Evolutionary conservation across 2,113 vertebrate species (phyloP).

Genomic region (Ranitomeya imitator): DNA sequence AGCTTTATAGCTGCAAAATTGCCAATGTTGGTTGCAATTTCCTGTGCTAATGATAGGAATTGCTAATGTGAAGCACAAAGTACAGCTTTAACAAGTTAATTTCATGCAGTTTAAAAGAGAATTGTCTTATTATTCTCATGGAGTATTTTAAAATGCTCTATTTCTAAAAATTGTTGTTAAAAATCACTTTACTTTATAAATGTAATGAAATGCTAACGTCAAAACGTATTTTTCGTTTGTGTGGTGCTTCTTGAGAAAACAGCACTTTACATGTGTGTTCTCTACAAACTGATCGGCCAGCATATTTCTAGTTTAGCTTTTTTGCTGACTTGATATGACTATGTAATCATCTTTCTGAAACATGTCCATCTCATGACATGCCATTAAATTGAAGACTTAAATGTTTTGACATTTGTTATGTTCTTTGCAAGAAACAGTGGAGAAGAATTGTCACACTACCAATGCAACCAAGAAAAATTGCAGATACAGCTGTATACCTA

Average conservation of each 20-base stretch:
- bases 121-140: too few relatives aligned
- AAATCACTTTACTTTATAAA: not conserved
- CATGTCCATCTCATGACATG: not conserved
- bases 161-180: not conserved
- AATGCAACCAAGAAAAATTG: not conserved
- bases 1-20: too few relatives aligned
- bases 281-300: conserved; percentile 7
- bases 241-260: not conserved
- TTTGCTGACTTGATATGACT: not conserved
- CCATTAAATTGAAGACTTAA: conserved; percentile 27
- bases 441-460: conserved; percentile 2
- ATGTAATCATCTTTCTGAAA: conserved; percentile 10
- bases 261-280: conserved; percentile 2
- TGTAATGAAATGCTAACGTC: not conserved
- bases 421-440: not conserved
- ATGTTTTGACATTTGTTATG: conserved; percentile 33
- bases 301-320: not conserved
- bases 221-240: not conserved
- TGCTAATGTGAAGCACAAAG: too few relatives aligned
- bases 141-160: too few relatives aligned
- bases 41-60: too few relatives aligned
- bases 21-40: too few relatives aligned
- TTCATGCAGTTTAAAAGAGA: too few relatives aligned
- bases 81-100: too few relatives aligned
- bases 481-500: not conserved